A percentile compares a stretch with the other conserved stretches of the same genome.
phyloP scores from a whole-genome alignment of 2,113 vertebrate species.

The Thalassarche chlororhynchos region DNA sequence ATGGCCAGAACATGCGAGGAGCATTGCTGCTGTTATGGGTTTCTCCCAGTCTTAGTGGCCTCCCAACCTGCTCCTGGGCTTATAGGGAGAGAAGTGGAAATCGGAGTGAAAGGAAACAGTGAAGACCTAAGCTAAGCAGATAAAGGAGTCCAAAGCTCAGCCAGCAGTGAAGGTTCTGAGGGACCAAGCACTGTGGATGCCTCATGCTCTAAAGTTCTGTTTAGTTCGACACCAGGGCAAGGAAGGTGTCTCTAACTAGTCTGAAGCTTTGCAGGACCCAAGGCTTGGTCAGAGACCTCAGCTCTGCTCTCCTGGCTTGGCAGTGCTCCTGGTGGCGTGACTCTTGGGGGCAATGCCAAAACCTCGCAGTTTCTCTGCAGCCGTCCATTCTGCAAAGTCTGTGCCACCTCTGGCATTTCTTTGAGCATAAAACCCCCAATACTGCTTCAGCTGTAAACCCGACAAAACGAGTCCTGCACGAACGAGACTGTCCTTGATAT shows the following conservation, averaged over 20 bases:
- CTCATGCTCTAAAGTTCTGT: neutral
- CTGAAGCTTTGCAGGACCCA: neutral
- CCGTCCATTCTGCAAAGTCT: neutral
- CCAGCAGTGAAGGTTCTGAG: neutral
- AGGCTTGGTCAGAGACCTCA: neutral
- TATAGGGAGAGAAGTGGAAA: neutral
- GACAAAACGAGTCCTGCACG: neutral
- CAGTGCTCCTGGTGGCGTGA: neutral
- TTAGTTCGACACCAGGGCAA: neutral
- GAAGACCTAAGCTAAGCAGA: neutral
- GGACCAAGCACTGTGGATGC: neutral
- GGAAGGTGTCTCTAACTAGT: neutral
- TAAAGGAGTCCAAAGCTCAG: neutral
- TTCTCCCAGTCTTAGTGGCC: neutral
- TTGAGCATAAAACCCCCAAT: neutral
- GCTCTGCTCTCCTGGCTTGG: neutral
- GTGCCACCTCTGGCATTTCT: neutral
- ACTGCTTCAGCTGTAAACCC: neutral
- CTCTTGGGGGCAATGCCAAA: neutral
- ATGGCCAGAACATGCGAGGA: neutral
- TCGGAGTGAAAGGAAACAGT: neutral
- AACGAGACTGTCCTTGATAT: neutral
- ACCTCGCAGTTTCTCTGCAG: fast-evolving
- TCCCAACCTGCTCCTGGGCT: neutral
- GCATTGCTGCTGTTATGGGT: neutral